These are phyloP conservation scores for Heliconius aoede DNA, from an alignment of 2,888 invertebrate genomes.

Conservation along the genomic window DNA sequence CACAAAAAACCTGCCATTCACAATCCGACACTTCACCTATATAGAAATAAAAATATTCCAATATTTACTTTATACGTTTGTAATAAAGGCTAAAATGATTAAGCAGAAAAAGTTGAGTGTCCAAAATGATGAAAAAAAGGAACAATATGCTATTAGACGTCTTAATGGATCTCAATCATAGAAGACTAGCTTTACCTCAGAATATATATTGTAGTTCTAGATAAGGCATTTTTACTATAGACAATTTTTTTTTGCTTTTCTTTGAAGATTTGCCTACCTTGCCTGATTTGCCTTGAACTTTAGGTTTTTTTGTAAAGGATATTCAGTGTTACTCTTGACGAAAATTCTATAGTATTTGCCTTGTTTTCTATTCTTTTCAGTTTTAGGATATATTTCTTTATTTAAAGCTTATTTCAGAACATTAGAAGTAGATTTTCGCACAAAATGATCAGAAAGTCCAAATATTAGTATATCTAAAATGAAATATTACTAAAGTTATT, in stretches of 20 bases:
- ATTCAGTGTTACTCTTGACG: too few relatives aligned
- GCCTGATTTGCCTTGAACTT: too few relatives aligned
- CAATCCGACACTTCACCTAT: slow-evolving; percentile 37
- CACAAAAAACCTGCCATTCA: slow-evolving; percentile 43
- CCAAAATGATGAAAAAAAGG: slow-evolving; percentile 13
- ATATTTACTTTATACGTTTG: not conserved
- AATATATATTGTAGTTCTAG: not conserved
- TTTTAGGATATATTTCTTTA: too few relatives aligned
- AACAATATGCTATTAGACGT: slow-evolving; percentile 25
- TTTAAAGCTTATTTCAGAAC: too few relatives aligned
- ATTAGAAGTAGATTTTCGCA: not conserved
- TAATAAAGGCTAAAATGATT: slow-evolving; percentile 2
- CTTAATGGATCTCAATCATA: slow-evolving; percentile 30
- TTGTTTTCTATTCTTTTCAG: too few relatives aligned
- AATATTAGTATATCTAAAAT: not conserved
- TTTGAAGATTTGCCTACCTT: too few relatives aligned
- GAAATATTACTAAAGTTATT: not conserved
- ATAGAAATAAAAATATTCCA: not conserved
- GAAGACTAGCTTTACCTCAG: slow-evolving; percentile 15
- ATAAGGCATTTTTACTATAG: not conserved
- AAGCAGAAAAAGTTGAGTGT: not conserved
- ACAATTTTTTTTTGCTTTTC: not conserved
- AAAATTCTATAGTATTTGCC: too few relatives aligned
- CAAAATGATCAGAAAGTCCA: not conserved
- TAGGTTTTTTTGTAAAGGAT: too few relatives aligned